Evolutionary conservation across 2,888 invertebrate genomes (phyloP), one percentile per base, ranked within the genome.

Genomic region (Eremobia ochroleuca): DNA sequence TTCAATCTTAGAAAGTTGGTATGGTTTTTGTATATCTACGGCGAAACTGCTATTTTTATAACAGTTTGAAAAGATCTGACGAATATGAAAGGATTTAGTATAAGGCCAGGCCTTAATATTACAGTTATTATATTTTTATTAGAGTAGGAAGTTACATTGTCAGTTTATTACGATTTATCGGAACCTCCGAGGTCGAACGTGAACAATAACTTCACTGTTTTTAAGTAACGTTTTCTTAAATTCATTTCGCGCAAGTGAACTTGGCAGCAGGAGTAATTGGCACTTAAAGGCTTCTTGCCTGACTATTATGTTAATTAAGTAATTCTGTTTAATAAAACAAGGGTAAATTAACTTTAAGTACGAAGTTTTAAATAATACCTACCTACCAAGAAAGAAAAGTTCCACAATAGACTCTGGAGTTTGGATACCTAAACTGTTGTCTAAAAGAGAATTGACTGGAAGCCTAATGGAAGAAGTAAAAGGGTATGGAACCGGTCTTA

Each of bases 191-290:
- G 90, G 89, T 82, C 85, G 76, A 69, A 73, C 78, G 77, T 86
- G 76, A 81, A 92, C 88, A 91, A 91, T 91, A 77, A 89, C 79
- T 77, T 77, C 77, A 90, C 91, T 91, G 91, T 90, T 82, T 73
- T 66, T 49, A 73, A 71, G 58, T 64, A 64, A 83, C 25, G 40
- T 79, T 79, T 77, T 81, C 75, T 82, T 72, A 81, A 81, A 75
- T 82, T 76, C 65, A 73, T 74, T 76, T 78, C 66, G 77, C 77
- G 70, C 86, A 83, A 84, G 72, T 85, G 87, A 72, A 81, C 70
- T 83, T 85, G 85, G 73, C 87, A 82, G 80, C 69, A 59, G 40
- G 40, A 84, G 73, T 86, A 75, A 81, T 85, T 71, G 81, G 73
- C 75, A 77, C 85, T 72, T 75, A 76, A 71, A 81, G 73, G 77